phyloP scores from a whole-genome alignment of 2,113 vertebrate species.

The Tachycineta bicolor region DNA sequence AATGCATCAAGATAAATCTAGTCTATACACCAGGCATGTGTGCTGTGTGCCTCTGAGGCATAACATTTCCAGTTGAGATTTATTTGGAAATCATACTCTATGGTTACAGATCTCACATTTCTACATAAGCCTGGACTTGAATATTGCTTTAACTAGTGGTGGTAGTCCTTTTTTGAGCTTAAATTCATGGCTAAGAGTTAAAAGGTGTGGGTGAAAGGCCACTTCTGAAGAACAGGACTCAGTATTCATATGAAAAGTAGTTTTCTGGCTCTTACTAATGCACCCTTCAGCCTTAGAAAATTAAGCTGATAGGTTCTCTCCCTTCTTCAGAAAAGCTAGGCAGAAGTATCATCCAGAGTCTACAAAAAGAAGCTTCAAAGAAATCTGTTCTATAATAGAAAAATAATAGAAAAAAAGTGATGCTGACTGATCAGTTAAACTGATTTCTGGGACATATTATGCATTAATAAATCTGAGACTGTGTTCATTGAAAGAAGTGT shows the following conservation, averaged over 20 bases:
- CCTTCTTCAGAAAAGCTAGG: neutral
- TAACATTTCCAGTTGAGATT: neutral
- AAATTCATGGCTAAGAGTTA: neutral
- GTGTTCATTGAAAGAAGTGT: constrained; percentile 11
- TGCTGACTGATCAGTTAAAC: constrained; percentile 36
- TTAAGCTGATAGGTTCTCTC: neutral
- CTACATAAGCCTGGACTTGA: neutral
- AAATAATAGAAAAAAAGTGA: neutral
- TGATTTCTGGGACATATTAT: constrained; percentile 44
- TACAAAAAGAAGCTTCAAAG: neutral
- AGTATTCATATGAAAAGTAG: neutral
- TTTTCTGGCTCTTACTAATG: neutral
- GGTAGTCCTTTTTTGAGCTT: neutral
- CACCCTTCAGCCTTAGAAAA: neutral
- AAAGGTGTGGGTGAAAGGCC: neutral
- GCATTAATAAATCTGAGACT: constrained; percentile 47
- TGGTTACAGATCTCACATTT: neutral
- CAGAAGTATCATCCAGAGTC: neutral
- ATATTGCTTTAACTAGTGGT: neutral
- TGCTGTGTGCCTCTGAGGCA: neutral
- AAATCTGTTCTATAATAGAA: neutral
- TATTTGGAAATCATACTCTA: neutral
- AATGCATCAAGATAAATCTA: neutral
- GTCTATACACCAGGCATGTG: neutral
- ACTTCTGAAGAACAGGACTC: neutral